phyloP scores from a whole-genome alignment of 2,888 invertebrate species.

The Fissipunctia ypsillon region DNA sequence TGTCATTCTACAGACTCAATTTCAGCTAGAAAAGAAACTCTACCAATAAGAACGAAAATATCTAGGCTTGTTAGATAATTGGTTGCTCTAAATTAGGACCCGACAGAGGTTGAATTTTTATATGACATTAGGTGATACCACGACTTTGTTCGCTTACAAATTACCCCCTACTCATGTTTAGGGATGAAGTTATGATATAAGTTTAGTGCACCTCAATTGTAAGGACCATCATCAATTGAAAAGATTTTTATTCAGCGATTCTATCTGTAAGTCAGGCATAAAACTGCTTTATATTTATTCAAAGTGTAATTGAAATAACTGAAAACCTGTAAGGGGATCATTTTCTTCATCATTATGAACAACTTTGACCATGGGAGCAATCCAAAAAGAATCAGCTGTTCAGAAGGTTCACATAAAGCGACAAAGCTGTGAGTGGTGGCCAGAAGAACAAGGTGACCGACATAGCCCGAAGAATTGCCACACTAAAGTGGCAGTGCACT shows the following conservation, averaged over 20 bases:
- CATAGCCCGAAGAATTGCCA: no score
- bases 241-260: background rate
- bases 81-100: background rate
- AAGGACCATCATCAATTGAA: background rate
- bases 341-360: background rate
- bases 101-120: background rate
- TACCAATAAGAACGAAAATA: background rate
- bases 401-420: background rate
- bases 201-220: background rate
- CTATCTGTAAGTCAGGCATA: background rate
- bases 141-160: background rate
- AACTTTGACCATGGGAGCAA: no score
- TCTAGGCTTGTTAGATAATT: background rate
- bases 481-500: no score
- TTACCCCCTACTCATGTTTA: no score
- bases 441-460: no score
- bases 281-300: background rate
- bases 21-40: conserved; percentile 4
- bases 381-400: background rate
- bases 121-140: background rate
- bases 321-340: no score
- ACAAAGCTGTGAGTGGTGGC: no score
- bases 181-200: no score
- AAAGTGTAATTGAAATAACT: background rate
- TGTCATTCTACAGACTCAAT: conserved; percentile 20